A percentile compares a stretch with the other conserved stretches of the same genome.
These are phyloP conservation scores for Neogale vison DNA, from an alignment of 2,113 vertebrate species.

Conservation along the genomic window DNA sequence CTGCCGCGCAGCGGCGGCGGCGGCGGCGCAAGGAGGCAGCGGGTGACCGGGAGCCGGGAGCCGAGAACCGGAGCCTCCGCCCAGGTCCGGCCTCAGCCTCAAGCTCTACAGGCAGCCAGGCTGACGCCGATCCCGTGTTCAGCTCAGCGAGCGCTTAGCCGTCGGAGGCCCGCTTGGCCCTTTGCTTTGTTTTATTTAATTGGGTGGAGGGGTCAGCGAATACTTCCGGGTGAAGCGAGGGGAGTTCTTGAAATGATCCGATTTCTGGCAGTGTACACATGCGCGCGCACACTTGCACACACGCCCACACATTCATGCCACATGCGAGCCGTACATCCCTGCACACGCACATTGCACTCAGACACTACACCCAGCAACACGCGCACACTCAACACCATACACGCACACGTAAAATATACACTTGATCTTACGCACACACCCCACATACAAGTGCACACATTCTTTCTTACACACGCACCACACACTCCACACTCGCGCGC, in stretches of 20 bases:
- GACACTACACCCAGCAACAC: neutral
- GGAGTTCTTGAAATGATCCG: neutral
- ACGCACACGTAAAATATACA: neutral
- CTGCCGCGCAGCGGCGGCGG: constrained; percentile 66
- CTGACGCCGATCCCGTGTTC: fast-evolving
- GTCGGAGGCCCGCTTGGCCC: neutral
- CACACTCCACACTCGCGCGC: neutral
- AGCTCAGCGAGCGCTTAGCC: fast-evolving
- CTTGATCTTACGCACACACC: neutral
- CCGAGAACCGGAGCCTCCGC: constrained; percentile 73
- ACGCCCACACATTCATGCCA: neutral
- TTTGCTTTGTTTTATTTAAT: constrained; percentile 64
- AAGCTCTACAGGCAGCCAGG: fast-evolving
- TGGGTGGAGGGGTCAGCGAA: constrained; percentile 43
- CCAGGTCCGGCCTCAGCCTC: constrained; percentile 70
- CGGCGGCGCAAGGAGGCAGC: constrained; percentile 24
- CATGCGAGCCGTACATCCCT: neutral
- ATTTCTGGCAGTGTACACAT: neutral
- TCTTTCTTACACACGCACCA: neutral
- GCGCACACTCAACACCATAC: neutral
- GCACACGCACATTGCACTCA: neutral
- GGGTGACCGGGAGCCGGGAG: constrained; percentile 22
- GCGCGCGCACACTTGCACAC: neutral
- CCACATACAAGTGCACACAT: neutral
- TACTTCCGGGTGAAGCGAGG: constrained; percentile 81